Evolutionary conservation across 2,888 invertebrate species (phyloP).

Genomic region (Chrysomela aeneicollis): DNA sequence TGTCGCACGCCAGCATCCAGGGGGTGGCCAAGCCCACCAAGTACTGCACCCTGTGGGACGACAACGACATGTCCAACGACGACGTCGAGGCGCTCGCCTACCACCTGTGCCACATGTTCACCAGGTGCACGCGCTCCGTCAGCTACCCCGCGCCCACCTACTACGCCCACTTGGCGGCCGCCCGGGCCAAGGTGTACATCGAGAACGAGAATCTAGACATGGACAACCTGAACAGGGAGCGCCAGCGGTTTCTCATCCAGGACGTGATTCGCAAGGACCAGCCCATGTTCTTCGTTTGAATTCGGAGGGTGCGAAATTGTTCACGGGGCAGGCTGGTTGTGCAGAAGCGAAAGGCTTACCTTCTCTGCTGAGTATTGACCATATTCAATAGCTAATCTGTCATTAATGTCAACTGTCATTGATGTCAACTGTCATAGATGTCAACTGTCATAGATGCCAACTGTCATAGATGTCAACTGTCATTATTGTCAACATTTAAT

Average conservation of each 20-base stretch:
- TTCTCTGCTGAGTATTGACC: no score
- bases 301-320: neutral
- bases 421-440: no score
- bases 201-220: constrained; percentile 60
- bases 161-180: constrained; percentile 87
- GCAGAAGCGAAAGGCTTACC: no score
- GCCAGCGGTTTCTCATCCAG: constrained; percentile 64
- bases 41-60: constrained; percentile 86
- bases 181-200: constrained; percentile 67
- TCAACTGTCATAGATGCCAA: no score
- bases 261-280: constrained; percentile 64
- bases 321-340: no score
- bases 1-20: constrained; percentile 74
- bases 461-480: no score
- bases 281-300: constrained; percentile 76
- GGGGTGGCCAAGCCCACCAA: constrained; percentile 88
- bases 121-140: constrained; percentile 82
- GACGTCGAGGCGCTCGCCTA: constrained; percentile 82
- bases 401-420: no score
- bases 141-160: constrained; percentile 90
- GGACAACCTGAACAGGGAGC: constrained; percentile 62
- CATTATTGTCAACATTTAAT: no score
- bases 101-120: constrained; percentile 85
- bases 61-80: constrained; percentile 73
- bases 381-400: no score